Base-by-base conservation (phyloP, 2,113 vertebrate genomes). In the Xiphias gladius region DNA sequence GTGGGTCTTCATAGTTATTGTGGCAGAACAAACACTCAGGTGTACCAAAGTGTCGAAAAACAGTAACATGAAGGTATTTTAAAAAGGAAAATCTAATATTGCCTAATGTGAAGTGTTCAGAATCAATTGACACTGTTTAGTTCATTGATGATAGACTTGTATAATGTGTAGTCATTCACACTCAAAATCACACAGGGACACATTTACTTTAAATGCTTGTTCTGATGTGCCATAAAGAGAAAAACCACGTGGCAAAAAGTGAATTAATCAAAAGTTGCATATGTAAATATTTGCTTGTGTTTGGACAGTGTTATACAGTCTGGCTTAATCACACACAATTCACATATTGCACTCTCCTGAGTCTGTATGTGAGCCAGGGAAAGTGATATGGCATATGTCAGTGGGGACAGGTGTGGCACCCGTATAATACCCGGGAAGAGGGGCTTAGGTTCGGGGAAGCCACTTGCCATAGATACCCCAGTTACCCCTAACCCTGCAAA, bases 371-470 rank as follows among this genome's bases (percentile, higher is more conserved):
- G 80, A 75, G 63, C 63, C 70, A 76, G 26, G 3, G 46, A 80
- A 78, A 78, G 74, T 78, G 80, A 74, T 80, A 80, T 64, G 73
- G 69, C 82, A 76, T 48, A 43, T 80, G 64, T 79, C 55, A 73
- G 71, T 35, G 22, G 16, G 68, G 83, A 90, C 91, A 91, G 88
- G 87, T 90, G 87, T 85, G 61, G 62, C 61, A 32, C 64, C 71
- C 57, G 10, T 55, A 43, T 58, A 57, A 52, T 26, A 82, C 74
- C 62, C 89, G 85, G 83, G 85, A 92, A 90, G 81, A 78, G 62
- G 35, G 79, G 87, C 82, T 90, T 91, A 85, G 50, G 46, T 82
- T 88, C 59, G 9, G 41, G 70, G 81, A 88, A 84, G 82, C 79
- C 12, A 22, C 85, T 80, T 46, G 72, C 84, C 79, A 83, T 77